phyloP scores from a whole-genome alignment of 1,140 invertebrate species.

The Cylas formicarius region DNA sequence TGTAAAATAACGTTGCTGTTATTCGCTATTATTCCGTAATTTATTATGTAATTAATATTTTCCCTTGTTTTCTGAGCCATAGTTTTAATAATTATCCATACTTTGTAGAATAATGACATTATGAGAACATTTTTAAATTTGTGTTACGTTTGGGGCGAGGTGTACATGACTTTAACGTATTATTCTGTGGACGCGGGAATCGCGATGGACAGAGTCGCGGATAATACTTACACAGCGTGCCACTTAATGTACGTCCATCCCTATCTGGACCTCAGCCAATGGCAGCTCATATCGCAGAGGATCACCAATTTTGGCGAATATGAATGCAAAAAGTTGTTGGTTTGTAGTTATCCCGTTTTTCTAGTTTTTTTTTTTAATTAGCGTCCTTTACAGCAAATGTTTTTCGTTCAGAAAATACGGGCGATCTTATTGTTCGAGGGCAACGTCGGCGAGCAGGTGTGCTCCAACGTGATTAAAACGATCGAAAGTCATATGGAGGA shows the following conservation, averaged over 20 bases:
- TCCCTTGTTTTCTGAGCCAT: too few relatives aligned
- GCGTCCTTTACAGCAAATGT: slow-evolving; percentile 31
- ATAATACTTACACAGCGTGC: slow-evolving; percentile 25
- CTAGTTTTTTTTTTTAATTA: slow-evolving; percentile 11
- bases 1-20: too few relatives aligned
- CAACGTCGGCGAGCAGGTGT: slow-evolving; percentile 24
- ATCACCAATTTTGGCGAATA: slow-evolving; percentile 39
- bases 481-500: slow-evolving; percentile 26
- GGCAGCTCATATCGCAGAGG: slow-evolving; percentile 37
- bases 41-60: too few relatives aligned
- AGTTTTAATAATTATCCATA: slow-evolving; percentile 2
- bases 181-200: slow-evolving; percentile 28
- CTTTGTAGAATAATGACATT: slow-evolving; percentile 35
- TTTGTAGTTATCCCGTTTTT: slow-evolving; percentile 20
- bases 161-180: slow-evolving; percentile 31
- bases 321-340: slow-evolving; percentile 36
- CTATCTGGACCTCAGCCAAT: slow-evolving; percentile 34
- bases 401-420: slow-evolving; percentile 35
- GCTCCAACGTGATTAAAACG: slow-evolving; percentile 22
- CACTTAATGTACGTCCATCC: slow-evolving; percentile 36
- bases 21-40: too few relatives aligned
- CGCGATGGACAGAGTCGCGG: slow-evolving; percentile 12
- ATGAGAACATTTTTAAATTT: slow-evolving; percentile 36
- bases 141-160: slow-evolving; percentile 36
- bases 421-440: slow-evolving; percentile 30